A percentile compares a stretch with the other conserved stretches of the same genome.
phyloP scores from a whole-genome alignment of 2,797 vertebrate genomes.

The Champsocephalus esox region DNA sequence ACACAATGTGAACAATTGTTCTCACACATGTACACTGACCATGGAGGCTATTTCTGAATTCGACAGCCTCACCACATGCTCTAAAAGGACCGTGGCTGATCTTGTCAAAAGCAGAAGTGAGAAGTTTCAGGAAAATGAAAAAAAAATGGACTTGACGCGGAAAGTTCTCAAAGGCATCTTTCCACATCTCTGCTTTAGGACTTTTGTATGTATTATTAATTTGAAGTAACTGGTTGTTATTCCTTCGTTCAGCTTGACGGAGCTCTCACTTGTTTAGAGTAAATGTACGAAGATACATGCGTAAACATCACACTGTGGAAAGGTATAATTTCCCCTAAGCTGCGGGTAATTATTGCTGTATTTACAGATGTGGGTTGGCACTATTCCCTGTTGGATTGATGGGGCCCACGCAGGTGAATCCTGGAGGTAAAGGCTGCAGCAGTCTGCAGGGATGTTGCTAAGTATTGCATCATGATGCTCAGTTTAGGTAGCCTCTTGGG shows the following conservation, averaged over 20 bases:
- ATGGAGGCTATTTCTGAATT: conserved; percentile 84
- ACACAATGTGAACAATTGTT: conserved; percentile 81
- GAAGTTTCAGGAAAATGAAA: conserved; percentile 87
- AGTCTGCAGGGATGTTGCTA: conserved; percentile 78
- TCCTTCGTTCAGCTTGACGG: background rate
- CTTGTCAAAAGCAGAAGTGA: conserved; percentile 89
- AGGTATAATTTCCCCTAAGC: conserved; percentile 22
- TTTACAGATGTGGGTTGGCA: conserved; percentile 34
- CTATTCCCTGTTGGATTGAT: conserved; percentile 44
- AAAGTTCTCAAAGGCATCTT: conserved; percentile 75
- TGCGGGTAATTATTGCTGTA: conserved; percentile 52
- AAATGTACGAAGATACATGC: conserved; percentile 3
- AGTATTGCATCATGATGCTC: conserved; percentile 83
- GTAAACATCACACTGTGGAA: conserved; percentile 10
- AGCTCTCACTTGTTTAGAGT: background rate
- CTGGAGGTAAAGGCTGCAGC: conserved; percentile 60
- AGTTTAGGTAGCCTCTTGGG: conserved; percentile 60
- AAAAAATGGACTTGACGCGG: conserved; percentile 67
- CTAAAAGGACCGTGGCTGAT: conserved; percentile 80
- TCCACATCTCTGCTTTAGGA: conserved; percentile 27
- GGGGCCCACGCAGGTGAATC: conserved; percentile 48
- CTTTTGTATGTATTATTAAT: conserved; percentile 4
- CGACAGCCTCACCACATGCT: conserved; percentile 83
- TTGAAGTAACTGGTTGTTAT: conserved; percentile 7
- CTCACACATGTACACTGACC: conserved; percentile 83